Evolutionary conservation across 2,888 invertebrate genomes (phyloP).

Genomic region (Patella pellucida): DNA sequence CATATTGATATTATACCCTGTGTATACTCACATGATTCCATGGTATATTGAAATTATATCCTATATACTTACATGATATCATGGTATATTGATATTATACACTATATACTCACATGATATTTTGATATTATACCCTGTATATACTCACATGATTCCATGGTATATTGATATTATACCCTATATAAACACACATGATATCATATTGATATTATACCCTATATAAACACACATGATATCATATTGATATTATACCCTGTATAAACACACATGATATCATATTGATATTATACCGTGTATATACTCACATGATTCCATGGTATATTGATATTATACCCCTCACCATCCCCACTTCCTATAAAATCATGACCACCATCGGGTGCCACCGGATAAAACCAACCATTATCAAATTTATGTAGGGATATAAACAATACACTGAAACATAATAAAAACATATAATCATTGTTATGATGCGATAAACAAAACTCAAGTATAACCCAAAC

Average conservation of each 20-base stretch:
- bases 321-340: slow-evolving; percentile 83
- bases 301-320: slow-evolving; percentile 76
- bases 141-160: too few species aligned
- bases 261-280: background rate
- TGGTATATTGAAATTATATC: background rate
- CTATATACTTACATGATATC: background rate
- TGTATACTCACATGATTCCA: background rate
- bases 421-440: slow-evolving; percentile 82
- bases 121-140: slow-evolving; percentile 85
- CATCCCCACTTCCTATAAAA: slow-evolving; percentile 78
- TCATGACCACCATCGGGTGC: slow-evolving; percentile 76
- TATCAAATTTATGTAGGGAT: slow-evolving; percentile 92
- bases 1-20: background rate
- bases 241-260: background rate
- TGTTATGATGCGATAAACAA: background rate
- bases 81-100: background rate
- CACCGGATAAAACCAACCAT: slow-evolving; percentile 87
- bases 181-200: too few species aligned
- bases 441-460: background rate
- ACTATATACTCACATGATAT: slow-evolving; percentile 72
- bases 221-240: background rate
- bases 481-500: background rate
- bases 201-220: background rate
- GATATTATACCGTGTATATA: background rate
- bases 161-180: too few species aligned